Conservation (phyloP, 2,113 vertebrate species). For the Amazona guildingii region DNA sequence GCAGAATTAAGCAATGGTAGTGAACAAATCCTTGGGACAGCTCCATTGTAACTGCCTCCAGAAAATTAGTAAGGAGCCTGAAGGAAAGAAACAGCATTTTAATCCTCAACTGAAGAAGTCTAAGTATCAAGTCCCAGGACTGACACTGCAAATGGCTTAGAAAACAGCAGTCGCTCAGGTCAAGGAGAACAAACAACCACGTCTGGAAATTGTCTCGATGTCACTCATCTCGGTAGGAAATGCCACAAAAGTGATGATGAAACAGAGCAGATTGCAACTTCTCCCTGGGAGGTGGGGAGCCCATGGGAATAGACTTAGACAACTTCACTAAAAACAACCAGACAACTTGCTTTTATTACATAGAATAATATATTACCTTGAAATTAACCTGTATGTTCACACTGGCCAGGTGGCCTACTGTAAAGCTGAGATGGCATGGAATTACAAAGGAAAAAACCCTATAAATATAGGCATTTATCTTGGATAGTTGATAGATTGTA, state of each 20-base stretch:
- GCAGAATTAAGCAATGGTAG: background rate
- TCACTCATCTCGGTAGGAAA: constrained; percentile 63
- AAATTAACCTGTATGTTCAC: background rate
- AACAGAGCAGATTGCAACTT: constrained; percentile 60
- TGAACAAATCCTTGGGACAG: background rate
- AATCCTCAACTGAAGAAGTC: background rate
- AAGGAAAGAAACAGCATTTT: background rate
- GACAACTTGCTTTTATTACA: constrained; percentile 16
- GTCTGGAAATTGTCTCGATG: constrained; percentile 60
- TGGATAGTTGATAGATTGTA: background rate
- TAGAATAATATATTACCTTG: constrained; percentile 46
- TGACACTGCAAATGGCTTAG: constrained; percentile 35
- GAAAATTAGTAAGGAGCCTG: background rate
- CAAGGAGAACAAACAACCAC: constrained; percentile 46
- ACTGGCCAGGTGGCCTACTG: constrained; percentile 31
- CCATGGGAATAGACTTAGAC: constrained; percentile 24
- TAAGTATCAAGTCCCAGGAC: background rate
- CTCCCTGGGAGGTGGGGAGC: constrained; percentile 46
- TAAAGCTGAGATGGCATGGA: background rate
- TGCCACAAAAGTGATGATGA: constrained; percentile 62
- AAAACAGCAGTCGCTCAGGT: constrained; percentile 47
- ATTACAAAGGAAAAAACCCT: background rate
- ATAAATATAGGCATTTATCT: background rate
- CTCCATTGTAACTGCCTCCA: background rate
- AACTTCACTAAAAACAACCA: constrained; percentile 29